Percentiles rank a stretch among this genome's conserved stretches.
Conservation (phyloP, 2,888 invertebrate species). For the Mellilla xanthometata region DNA sequence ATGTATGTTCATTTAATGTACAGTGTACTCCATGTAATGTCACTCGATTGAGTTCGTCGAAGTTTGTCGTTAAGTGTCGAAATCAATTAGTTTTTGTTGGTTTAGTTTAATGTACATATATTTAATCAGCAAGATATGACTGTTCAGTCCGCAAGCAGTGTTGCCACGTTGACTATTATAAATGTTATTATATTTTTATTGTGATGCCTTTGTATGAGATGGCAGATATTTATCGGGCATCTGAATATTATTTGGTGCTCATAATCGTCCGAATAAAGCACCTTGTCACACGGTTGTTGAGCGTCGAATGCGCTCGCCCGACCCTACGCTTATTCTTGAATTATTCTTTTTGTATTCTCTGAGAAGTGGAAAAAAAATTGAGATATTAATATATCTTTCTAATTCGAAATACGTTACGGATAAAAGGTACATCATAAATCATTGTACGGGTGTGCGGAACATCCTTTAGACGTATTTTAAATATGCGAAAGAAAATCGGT, state of each 20-base stretch:
- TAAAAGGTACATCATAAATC: slow-evolving; percentile 79
- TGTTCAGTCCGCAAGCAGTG: slow-evolving; percentile 75
- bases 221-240: slow-evolving; percentile 83
- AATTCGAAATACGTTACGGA: slow-evolving; percentile 81
- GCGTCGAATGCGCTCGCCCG: slow-evolving; percentile 72
- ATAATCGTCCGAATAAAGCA: slow-evolving; percentile 82
- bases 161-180: slow-evolving; percentile 81
- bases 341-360: slow-evolving; percentile 75
- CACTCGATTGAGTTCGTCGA: too few relatives aligned
- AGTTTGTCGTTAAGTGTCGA: too few relatives aligned
- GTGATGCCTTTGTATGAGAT: slow-evolving; percentile 82
- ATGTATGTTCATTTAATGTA: too few relatives aligned
- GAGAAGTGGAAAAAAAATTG: slow-evolving; percentile 81
- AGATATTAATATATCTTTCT: slow-evolving; percentile 83
- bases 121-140: slow-evolving; percentile 76
- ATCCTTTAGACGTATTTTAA: slow-evolving; percentile 67
- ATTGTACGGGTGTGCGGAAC: slow-evolving; percentile 66
- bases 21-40: too few relatives aligned
- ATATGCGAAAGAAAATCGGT: slow-evolving; percentile 66
- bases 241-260: slow-evolving; percentile 80
- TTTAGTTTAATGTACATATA: too few relatives aligned
- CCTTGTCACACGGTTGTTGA: slow-evolving; percentile 82
- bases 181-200: slow-evolving; percentile 82
- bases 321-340: slow-evolving; percentile 70
- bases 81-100: too few relatives aligned